Evolutionary conservation across 2,797 vertebrate species (phyloP).

Genomic region (Coregonus sp.): DNA sequence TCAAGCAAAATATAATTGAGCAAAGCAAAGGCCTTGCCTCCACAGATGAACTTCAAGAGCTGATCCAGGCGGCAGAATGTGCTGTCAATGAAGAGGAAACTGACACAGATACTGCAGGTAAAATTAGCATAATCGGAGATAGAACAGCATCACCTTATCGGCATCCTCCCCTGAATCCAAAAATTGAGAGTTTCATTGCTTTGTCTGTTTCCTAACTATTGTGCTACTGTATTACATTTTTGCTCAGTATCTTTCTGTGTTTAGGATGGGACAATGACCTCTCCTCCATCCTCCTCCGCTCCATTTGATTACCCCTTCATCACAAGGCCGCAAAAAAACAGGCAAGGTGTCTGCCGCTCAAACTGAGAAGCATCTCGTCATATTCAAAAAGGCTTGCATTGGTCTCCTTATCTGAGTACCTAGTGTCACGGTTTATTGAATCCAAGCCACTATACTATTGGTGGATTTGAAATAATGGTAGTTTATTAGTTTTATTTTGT

Average conservation of each 20-base stretch:
- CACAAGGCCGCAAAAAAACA: slow-evolving; percentile 3
- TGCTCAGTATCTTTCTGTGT: background rate
- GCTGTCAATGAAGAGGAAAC: no score
- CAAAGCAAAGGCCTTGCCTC: no score
- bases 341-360: slow-evolving; percentile 22
- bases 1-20: no score
- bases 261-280: background rate
- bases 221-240: background rate
- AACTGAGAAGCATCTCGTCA: slow-evolving; percentile 18
- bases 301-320: background rate
- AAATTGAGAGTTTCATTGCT: background rate
- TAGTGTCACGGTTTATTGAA: background rate
- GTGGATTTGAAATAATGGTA: background rate
- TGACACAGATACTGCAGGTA: no score
- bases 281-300: background rate
- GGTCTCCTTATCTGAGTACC: background rate
- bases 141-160: no score
- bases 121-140: background rate
- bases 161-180: background rate
- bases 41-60: background rate
- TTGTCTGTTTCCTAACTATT: background rate
- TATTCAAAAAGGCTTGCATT: slow-evolving; percentile 15
- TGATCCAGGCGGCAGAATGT: background rate
- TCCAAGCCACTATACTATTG: background rate
- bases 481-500: background rate